Evolutionary conservation across 2,113 vertebrate genomes (phyloP), one percentile per base, ranked within the genome.

Genomic region (Odocoileus hemionus): DNA sequence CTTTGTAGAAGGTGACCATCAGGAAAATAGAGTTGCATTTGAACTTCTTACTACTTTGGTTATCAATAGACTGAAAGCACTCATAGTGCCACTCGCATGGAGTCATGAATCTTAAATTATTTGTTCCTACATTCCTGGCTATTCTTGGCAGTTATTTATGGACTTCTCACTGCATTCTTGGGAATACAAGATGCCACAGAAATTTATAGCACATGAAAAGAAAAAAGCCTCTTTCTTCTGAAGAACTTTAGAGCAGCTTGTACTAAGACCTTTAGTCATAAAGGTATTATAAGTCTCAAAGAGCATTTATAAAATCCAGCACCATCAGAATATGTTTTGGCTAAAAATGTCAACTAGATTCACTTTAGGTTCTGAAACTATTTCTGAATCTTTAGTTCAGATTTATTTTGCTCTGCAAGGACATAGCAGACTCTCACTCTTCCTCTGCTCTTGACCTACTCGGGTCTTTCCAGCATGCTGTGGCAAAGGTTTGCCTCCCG

Each of bases 201-300:
- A 86, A 92, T 86, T 78, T 82, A 89, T 47, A 45, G 11, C 30
- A 61, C 57, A 16, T 33, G 8, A 13, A 26, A 12, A 39, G 26
- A 33, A n/a, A 25, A 52, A 60, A n/a, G 1, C 23, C 45, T 61
- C 4, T 79, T 50, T 89, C 50, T 95, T 90, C 36, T 60, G 28
- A 90, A 95, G 12, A 82, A 54, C n/a, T 70, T 95, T 33, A 90
- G 26, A 82, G 45, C 21, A 85, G 80, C 26, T 83, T 95, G 14
- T 89, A 89, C 67, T 90, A 79, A 95, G 64, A 86, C 43, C 83
- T 50, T 95, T 57, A 67, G 80, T 97, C 36, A 57, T 67, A 82
- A 95, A 95, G 17, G 3, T 47, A 58, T 57, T 86, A 6, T 67
- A 82, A 80, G 11, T 94, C 54, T 52, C 94, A 92, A 60, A 90